Evolutionary conservation across 2,888 invertebrate species (phyloP).

Genomic region (Drosophila atripex): DNA sequence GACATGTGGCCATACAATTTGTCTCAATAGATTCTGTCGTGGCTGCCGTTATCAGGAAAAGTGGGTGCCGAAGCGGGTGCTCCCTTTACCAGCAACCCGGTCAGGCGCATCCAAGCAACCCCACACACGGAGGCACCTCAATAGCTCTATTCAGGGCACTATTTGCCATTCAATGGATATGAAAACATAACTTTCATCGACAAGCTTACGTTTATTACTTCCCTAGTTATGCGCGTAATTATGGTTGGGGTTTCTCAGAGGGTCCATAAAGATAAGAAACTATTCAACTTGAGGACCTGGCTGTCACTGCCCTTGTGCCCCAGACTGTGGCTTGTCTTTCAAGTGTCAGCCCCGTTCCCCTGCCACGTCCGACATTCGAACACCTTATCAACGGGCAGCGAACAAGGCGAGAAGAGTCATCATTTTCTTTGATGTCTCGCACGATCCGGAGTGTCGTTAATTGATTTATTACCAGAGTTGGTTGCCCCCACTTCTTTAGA

Average conservation of each 20-base stretch:
- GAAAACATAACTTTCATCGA: neutral
- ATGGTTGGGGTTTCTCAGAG: neutral
- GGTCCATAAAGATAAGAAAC: neutral
- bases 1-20: conserved; percentile 58
- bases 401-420: conserved; percentile 57
- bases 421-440: conserved; percentile 77
- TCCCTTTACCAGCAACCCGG: conserved; percentile 23
- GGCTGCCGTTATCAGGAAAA: conserved; percentile 62
- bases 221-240: neutral
- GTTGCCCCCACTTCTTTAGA: conserved; percentile 39
- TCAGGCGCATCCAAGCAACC: conserved; percentile 10
- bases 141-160: neutral
- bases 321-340: conserved; percentile 33
- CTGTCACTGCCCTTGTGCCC: conserved; percentile 4
- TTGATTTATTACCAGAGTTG: conserved; percentile 71
- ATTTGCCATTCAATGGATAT: neutral
- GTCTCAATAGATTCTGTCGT: conserved; percentile 65
- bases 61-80: conserved; percentile 16
- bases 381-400: conserved; percentile 51
- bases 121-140: neutral
- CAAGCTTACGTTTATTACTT: neutral
- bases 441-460: conserved; percentile 65
- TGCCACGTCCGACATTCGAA: conserved; percentile 11
- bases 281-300: neutral
- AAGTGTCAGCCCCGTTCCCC: conserved; percentile 45